Evolutionary conservation across 1,140 invertebrate species (phyloP).

Genomic region (roundworm (Caenorhabditis elegans)): WBcel235 BX284604.4:9212001-9212500

Average conservation of each 20-base stretch:
- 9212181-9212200: neutral
- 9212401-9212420: neutral
- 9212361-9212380: neutral
- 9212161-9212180: neutral
- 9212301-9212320: no score
- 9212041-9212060: neutral
- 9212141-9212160: neutral
- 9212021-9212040: neutral
- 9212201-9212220: neutral
- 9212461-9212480: neutral
- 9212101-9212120: neutral
- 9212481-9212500: constrained; percentile 6
- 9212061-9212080: constrained; percentile 9
- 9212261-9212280: no score
- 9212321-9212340: constrained; percentile 4
- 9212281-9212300: no score
- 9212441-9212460: neutral
- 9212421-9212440: neutral
- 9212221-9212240: neutral
- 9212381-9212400: neutral
- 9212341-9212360: neutral
- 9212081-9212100: neutral
- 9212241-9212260: neutral
- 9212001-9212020: neutral
- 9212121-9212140: neutral